Evolutionary conservation across 2,113 vertebrate genomes (phyloP).

Genomic region (Hystrix brachyura): DNA sequence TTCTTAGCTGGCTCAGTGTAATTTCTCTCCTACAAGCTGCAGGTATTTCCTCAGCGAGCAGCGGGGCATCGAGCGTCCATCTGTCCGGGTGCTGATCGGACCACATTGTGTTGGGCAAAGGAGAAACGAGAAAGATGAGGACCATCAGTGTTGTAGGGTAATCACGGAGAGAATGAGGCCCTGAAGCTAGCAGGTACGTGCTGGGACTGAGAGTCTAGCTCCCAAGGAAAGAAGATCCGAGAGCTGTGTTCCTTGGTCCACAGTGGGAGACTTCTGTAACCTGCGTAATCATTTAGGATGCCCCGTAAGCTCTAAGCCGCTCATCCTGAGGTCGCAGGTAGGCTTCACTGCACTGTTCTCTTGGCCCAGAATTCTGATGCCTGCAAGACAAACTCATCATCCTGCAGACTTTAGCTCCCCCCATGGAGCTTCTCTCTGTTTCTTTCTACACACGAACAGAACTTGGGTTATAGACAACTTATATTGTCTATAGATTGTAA

Average conservation of each 20-base stretch:
- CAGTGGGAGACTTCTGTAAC: not conserved
- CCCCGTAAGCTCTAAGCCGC: accelerated
- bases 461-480: not conserved
- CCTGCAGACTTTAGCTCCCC: not conserved
- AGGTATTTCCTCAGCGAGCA: not conserved
- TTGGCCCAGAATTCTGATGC: not conserved
- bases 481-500: not conserved
- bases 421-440: not conserved
- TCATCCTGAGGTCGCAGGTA: not conserved
- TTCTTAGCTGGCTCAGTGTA: not conserved
- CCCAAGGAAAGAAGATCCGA: not conserved
- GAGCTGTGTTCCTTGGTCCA: not conserved
- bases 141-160: not conserved
- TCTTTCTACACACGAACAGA: not conserved
- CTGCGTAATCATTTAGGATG: not conserved
- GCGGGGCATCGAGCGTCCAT: not conserved
- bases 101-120: not conserved
- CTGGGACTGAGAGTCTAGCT: not conserved
- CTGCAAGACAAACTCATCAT: not conserved
- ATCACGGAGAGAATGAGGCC: not conserved
- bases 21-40: not conserved
- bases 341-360: not conserved
- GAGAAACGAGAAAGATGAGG: not conserved
- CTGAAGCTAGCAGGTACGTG: not conserved
- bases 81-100: not conserved